Evolutionary conservation across 2,113 vertebrate genomes (phyloP).

Genomic region (Vimba vimba): DNA sequence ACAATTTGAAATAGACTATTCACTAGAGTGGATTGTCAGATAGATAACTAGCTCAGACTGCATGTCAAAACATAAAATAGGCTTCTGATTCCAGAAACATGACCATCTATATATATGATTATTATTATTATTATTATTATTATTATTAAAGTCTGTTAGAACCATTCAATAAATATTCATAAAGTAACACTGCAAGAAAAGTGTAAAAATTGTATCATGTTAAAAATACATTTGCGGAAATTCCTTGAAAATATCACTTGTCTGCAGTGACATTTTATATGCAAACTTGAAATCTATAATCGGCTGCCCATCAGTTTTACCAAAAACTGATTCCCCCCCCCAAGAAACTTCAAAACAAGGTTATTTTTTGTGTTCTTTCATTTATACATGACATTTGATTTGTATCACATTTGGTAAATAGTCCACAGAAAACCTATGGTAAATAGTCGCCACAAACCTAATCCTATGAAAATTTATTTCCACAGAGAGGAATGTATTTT

Average conservation of each 20-base stretch:
- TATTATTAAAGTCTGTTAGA: not conserved
- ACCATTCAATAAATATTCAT: not conserved
- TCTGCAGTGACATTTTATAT: not conserved
- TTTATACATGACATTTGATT: constrained; percentile 62
- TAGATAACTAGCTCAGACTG: not conserved
- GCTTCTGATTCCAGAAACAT: not conserved
- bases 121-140: no score
- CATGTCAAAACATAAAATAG: not conserved
- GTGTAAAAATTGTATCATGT: not conserved
- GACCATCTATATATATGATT: no score
- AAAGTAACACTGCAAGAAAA: not conserved
- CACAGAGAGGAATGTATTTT: constrained; percentile 71
- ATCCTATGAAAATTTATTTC: constrained; percentile 72
- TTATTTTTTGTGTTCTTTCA: not conserved
- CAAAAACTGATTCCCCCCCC: not conserved
- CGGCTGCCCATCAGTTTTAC: not conserved
- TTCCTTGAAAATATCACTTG: not conserved
- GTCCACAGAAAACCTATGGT: constrained; percentile 54
- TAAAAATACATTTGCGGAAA: not conserved
- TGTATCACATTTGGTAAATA: constrained; percentile 55
- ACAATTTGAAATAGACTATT: not conserved
- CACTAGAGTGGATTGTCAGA: not conserved
- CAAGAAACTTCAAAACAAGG: constrained; percentile 19
- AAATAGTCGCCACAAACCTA: constrained; percentile 64
- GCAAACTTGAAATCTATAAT: not conserved